Evolutionary conservation across 2,113 vertebrate species (phyloP), one percentile per base, ranked within the genome.

Genomic region (Xiphorhynchus elegans): DNA sequence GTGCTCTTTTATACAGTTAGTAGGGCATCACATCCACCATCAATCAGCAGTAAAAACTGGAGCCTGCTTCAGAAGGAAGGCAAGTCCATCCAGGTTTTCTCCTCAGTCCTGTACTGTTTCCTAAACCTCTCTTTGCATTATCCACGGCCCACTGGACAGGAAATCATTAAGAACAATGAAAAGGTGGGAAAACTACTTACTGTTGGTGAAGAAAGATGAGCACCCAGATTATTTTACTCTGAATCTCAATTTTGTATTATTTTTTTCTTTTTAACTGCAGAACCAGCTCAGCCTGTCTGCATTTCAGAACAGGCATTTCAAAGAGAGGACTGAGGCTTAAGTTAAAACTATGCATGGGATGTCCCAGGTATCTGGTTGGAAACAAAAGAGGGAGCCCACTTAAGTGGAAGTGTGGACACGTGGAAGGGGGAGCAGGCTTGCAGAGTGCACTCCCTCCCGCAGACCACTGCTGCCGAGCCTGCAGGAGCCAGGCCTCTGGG

Each of bases 331-430:
- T 59, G 46, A 87, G 11, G 46, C 49, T 46, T 47, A 52, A 59
- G 56, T 70, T 44, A 87, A 64, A 92, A 59, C 33, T 63, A 67
- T 7, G 24, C 3, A 2, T 60, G 33, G 56, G 76, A 44, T 40
- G 80, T 25, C 73, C 49, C 24, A 67, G 42, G 19, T 50, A 77
- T 55, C 29, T 77, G 19, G 13, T 18, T 84, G 44, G 56, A 56
- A 89, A 47, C 13, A 16, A 89, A 76, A 78, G 20, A 70, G 21
- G 17, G 62, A 91, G 47, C 40, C 16, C 37, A 67, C 13, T 82
- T 26, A 17, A 70, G 35, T 33, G 31, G 47, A 77, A 90, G 33
- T 2, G 0, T 37, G 53, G 60, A 23, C 28, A 40, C 0, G 0
- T 31, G 66, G 80, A 73, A 74, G 24, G 25, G 31, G 64, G 40